These are phyloP conservation scores for Cephalopterus ornatus DNA, from an alignment of 2,113 vertebrate genomes.

Conservation along the genomic window DNA sequence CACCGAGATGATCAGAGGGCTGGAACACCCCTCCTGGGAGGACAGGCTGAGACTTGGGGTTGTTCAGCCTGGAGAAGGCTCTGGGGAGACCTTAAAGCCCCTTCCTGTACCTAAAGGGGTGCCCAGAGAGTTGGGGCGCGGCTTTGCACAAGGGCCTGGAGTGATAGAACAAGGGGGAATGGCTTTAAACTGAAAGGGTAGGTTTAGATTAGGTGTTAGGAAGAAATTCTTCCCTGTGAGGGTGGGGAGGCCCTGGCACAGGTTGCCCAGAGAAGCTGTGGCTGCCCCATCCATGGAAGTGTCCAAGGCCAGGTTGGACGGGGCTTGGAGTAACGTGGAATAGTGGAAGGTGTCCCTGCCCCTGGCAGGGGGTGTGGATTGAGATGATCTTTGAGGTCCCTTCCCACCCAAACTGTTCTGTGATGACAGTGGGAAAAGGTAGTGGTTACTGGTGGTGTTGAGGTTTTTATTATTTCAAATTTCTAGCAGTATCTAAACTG, in stretches of 20 bases:
- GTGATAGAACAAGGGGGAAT: background rate
- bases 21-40: background rate
- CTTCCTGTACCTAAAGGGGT: background rate
- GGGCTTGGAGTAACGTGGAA: accelerated
- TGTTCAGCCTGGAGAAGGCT: background rate
- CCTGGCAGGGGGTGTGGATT: background rate
- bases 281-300: background rate
- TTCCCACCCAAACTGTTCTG: background rate
- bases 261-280: background rate
- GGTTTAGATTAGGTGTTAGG: background rate
- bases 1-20: background rate
- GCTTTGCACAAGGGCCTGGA: background rate
- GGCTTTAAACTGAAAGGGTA: background rate
- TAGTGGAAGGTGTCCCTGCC: background rate
- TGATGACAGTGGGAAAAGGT: background rate
- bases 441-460: background rate
- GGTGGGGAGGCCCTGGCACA: background rate
- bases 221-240: background rate
- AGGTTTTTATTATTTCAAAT: background rate
- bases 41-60: background rate
- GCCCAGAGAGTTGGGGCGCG: background rate
- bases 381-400: background rate
- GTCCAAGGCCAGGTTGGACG: background rate
- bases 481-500: background rate
- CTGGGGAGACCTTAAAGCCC: background rate